Evolutionary conservation across 1,140 invertebrate genomes (phyloP), one percentile per base, ranked within the genome.

Genomic region (Drosophila grimshawi): DNA sequence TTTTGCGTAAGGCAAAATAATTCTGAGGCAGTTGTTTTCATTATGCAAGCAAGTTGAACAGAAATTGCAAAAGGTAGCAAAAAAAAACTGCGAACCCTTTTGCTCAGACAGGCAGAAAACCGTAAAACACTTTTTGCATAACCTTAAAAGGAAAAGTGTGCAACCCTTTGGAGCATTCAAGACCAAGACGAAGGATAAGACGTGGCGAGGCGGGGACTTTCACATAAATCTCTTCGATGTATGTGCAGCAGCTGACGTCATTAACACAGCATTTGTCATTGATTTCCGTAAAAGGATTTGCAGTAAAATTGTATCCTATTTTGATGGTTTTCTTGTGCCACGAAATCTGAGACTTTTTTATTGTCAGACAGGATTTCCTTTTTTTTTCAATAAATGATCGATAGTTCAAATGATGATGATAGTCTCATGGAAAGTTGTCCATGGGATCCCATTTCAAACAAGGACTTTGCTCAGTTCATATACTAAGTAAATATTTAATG

Each of bases 181-280:
- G 46, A 63, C 29, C 8, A 35, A 73, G 32, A 51, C 37, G 63
- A n/a, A 43, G 11, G 57, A 30, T n/a, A 11, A 51, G 61, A 35
- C 48, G n/a, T n/a, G 56, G 8, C 10, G 29, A 19, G 7, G 29
- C n/a, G 52, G 45, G 32, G 41, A 75, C 67, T 83, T 88, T 83
- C 80, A 78, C 85, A 88, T 89, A 89, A 81, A 89, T 89, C 80
- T 78, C 67, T 69, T 78, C 68, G 10, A 19, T 19, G 19, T 19
- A 19, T 19, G 19, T 70, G 43, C 69, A 70, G 81, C 83, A 88
- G 85, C 85, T 85, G 85, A 89, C 80, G 63, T 85, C 80, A 88
- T 88, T 88, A 88, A 76, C 67, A 62, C 53, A 56, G 61, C 77
- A 89, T 89, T 88, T 88, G 80, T 89, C 85, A 88, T 76, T 59